A percentile compares a stretch with the other conserved stretches of the same genome.
Conservation (phyloP, 1,140 invertebrate genomes). For the Drosophila tsacasi region DNA sequence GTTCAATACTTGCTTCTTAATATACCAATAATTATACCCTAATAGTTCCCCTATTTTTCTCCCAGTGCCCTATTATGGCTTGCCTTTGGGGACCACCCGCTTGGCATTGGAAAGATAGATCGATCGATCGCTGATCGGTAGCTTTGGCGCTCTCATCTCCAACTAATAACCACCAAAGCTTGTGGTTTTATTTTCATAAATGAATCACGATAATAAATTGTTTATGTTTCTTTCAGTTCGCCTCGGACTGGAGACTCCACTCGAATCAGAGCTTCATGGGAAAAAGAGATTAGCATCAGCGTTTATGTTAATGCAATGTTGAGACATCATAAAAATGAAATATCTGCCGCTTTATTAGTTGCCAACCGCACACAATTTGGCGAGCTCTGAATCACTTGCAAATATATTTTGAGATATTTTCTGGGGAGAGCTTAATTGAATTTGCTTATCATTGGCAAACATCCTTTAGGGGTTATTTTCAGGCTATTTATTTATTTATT, state of each 20-base stretch:
- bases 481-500: not conserved
- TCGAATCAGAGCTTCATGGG: constrained; percentile 68
- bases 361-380: constrained; percentile 12
- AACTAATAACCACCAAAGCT: constrained; percentile 71
- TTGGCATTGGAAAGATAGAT: constrained; percentile 39
- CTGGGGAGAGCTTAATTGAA: constrained; percentile 26
- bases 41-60: not conserved
- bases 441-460: constrained; percentile 68
- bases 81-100: constrained; percentile 64
- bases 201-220: constrained; percentile 83
- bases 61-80: not conserved
- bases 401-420: constrained; percentile 33
- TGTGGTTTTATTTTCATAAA: constrained; percentile 75
- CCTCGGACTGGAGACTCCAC: not conserved
- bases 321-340: constrained; percentile 77
- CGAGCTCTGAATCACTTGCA: constrained; percentile 71
- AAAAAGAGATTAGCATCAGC: constrained; percentile 80
- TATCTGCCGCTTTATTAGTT: constrained; percentile 66
- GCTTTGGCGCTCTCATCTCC: constrained; percentile 67
- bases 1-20: not conserved
- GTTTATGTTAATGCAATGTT: constrained; percentile 75
- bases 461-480: constrained; percentile 49
- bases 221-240: constrained; percentile 68
- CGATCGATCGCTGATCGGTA: constrained; percentile 59
- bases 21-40: no score